A percentile compares a stretch with the other conserved stretches of the same genome.
These are phyloP conservation scores for Argyresthia goedartella DNA, from an alignment of 2,888 invertebrate genomes.

Conservation along the genomic window DNA sequence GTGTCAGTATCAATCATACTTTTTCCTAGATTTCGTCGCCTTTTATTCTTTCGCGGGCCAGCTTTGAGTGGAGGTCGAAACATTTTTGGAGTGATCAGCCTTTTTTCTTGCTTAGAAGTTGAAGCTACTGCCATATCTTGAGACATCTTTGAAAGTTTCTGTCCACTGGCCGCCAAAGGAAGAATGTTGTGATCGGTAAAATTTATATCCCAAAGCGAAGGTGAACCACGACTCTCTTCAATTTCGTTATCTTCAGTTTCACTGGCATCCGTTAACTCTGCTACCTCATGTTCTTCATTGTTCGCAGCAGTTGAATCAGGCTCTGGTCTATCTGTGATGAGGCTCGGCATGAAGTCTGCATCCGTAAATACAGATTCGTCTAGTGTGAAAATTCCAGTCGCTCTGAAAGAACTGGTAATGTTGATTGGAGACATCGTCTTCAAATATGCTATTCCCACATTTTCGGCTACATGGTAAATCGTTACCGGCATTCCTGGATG, in stretches of 20 bases:
- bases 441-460: constrained; percentile 19
- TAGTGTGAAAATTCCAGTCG: constrained; percentile 17
- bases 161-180: not conserved
- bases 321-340: constrained; percentile 10
- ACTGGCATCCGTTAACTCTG: not conserved
- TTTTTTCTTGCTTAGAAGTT: not conserved
- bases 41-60: not conserved
- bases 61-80: constrained; percentile 2
- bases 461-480: constrained; percentile 31
- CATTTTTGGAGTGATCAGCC: not conserved
- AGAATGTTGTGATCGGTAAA: too few relatives aligned
- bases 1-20: constrained; percentile 10
- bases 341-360: constrained; percentile 13
- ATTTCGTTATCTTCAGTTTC: too few relatives aligned
- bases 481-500: constrained; percentile 35
- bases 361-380: constrained; percentile 15
- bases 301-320: not conserved
- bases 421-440: constrained; percentile 27
- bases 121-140: not conserved
- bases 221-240: too few relatives aligned
- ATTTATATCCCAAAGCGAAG: too few relatives aligned
- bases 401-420: constrained; percentile 13
- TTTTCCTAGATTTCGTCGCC: constrained; percentile 5
- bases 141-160: not conserved
- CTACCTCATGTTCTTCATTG: not conserved